Percentiles rank a stretch among this genome's conserved stretches.
Conservation (phyloP, 2,797 vertebrate genomes). For the Sarcoramphus papa region DNA sequence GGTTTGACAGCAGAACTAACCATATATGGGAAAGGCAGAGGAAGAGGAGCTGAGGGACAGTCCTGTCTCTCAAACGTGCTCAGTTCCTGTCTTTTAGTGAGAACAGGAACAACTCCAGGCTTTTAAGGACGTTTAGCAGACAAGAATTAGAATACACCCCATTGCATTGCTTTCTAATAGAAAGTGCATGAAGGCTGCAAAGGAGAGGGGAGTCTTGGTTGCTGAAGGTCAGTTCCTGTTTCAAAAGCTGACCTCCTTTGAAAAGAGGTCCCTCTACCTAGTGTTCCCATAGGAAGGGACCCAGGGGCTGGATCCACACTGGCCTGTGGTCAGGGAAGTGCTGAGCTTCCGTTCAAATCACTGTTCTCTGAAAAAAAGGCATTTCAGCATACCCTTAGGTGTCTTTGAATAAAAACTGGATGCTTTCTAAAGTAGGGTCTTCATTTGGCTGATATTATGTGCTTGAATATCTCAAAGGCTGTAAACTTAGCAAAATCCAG, state of each 20-base stretch:
- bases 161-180: neutral
- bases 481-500: neutral
- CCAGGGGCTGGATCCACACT: neutral
- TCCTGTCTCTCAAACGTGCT: neutral
- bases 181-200: neutral
- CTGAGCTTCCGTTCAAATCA: neutral
- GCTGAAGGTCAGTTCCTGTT: neutral
- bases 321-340: neutral
- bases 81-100: slow-evolving; percentile 26
- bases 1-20: neutral
- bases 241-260: slow-evolving; percentile 38
- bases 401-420: neutral
- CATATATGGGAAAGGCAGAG: neutral
- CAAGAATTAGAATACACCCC: neutral
- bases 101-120: neutral
- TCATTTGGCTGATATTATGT: neutral
- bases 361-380: neutral
- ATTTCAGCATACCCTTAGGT: neutral
- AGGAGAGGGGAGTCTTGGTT: neutral
- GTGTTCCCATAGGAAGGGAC: neutral
- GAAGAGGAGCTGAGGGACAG: neutral
- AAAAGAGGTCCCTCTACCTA: neutral
- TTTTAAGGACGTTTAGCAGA: slow-evolving; percentile 36
- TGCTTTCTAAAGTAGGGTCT: neutral
- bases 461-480: neutral